Conservation (phyloP, 2,113 vertebrate species). For the Hemibagrus wyckioides region DNA sequence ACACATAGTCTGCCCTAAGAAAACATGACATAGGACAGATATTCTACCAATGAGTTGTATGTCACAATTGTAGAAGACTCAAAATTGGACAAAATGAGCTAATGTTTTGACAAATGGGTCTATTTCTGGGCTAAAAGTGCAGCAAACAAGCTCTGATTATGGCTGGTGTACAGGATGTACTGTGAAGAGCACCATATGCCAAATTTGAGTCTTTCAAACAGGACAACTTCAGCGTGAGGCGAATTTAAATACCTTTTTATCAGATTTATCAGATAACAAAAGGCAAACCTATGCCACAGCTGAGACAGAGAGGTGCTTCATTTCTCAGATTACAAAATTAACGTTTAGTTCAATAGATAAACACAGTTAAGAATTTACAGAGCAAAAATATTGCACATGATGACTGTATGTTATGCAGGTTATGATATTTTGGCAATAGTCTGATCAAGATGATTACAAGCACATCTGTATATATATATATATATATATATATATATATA, state of each 20-base stretch:
- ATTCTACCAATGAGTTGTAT: not conserved
- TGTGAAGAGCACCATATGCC: not conserved
- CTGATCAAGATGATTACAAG: no score
- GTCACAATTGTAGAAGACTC: not conserved
- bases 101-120: not conserved
- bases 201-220: not conserved
- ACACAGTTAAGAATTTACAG: not conserved
- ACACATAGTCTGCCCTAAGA: not conserved
- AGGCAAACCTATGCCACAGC: not conserved
- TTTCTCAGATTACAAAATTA: not conserved
- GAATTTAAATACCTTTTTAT: not conserved
- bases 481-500: no score
- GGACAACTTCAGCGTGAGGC: not conserved
- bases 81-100: not conserved
- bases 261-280: not conserved
- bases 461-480: no score
- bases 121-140: not conserved
- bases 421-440: no score
- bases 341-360: not conserved
- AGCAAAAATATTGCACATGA: not conserved
- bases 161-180: not conserved
- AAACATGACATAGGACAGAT: not conserved
- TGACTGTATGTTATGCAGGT: not conserved
- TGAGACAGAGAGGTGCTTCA: not conserved
- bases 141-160: conserved; percentile 4